Evolutionary conservation across 2,888 invertebrate species (phyloP).

Genomic region (Lasiommata megera): DNA sequence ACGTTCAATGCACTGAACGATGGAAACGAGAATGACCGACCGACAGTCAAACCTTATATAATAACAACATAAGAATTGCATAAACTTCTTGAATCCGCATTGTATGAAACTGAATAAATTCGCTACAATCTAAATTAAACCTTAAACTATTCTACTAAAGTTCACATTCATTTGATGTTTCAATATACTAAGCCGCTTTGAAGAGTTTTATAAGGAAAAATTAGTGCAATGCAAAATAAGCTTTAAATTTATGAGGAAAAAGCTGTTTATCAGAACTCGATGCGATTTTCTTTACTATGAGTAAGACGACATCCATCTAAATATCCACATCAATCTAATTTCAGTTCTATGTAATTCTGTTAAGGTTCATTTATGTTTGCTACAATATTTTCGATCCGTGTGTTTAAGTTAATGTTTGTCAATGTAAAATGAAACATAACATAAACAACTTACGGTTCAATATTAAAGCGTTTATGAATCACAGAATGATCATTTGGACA

Average conservation of each 20-base stretch:
- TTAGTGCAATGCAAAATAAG: neutral
- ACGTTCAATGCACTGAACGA: slow-evolving; percentile 65
- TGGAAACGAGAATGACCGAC: slow-evolving; percentile 60
- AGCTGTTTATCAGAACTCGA: neutral
- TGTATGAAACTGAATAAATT: slow-evolving; percentile 43
- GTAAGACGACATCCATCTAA: neutral
- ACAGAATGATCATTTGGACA: slow-evolving; percentile 53
- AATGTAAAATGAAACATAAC: slow-evolving; percentile 37
- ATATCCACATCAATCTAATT: slow-evolving; percentile 11
- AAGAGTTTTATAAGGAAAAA: neutral
- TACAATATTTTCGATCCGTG: neutral
- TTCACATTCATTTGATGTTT: slow-evolving; percentile 14
- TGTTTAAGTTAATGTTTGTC: slow-evolving; percentile 22
- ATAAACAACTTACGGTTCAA: slow-evolving; percentile 31
- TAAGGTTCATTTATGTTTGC: slow-evolving; percentile 13
- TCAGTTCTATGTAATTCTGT: slow-evolving; percentile 29
- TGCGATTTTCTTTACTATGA: neutral
- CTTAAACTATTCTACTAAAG: slow-evolving; percentile 21
- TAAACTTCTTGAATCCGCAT: slow-evolving; percentile 64
- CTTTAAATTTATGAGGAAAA: neutral
- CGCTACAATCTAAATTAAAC: slow-evolving; percentile 19
- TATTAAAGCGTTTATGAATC: slow-evolving; percentile 33
- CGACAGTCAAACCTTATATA: slow-evolving; percentile 70
- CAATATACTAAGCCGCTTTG: neutral
- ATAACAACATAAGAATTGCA: slow-evolving; percentile 79